phyloP scores from a whole-genome alignment of 1,140 invertebrate genomes.

The Habropoda laboriosa region DNA sequence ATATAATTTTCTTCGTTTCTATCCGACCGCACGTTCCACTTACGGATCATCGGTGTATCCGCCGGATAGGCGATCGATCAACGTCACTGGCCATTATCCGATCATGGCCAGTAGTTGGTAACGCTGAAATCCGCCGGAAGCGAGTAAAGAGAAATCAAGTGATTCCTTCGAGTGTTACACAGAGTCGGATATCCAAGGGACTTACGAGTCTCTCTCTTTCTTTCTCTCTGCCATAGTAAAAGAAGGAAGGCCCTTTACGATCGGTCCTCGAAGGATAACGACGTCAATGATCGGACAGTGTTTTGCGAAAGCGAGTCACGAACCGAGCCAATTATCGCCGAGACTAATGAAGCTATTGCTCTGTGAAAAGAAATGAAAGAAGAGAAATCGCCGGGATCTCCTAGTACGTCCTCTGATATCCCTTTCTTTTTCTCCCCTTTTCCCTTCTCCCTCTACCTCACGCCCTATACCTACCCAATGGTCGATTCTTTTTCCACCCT shows the following conservation, averaged over 20 bases:
- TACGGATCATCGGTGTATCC: neutral
- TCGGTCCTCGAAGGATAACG: constrained; percentile 19
- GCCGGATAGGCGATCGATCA: neutral
- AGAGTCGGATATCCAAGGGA: neutral
- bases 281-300: constrained; percentile 22
- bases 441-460: neutral
- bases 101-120: neutral
- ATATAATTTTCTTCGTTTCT: neutral
- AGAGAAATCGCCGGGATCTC: constrained; percentile 24
- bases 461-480: too few relatives aligned
- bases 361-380: constrained; percentile 24
- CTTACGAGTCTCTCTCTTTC: neutral
- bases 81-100: neutral
- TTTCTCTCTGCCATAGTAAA: neutral
- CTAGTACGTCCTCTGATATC: neutral
- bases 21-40: neutral
- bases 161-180: neutral
- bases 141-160: neutral
- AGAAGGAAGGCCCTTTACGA: neutral
- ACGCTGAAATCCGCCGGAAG: neutral
- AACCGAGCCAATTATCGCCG: constrained; percentile 44
- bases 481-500: neutral
- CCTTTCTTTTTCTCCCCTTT: neutral
- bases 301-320: constrained; percentile 52
- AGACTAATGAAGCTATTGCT: constrained; percentile 49